phyloP scores from a whole-genome alignment of 2,888 invertebrate species.

The Mechanitis messenoides region DNA sequence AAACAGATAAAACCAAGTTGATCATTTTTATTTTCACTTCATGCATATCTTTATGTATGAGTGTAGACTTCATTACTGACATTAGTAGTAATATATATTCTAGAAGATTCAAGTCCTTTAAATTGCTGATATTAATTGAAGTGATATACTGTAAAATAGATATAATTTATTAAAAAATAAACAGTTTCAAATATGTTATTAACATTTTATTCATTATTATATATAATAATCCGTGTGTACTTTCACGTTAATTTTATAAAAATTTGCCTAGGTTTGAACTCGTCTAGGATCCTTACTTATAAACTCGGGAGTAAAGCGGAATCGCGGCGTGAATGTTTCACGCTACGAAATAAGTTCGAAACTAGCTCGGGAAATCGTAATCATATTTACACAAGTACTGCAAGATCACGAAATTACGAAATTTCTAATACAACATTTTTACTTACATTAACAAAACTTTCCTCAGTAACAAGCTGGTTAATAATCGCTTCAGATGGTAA shows the following conservation, averaged over 20 bases:
- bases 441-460: constrained; percentile 51
- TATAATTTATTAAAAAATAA: constrained; percentile 2
- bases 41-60: constrained; percentile 31
- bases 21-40: constrained; percentile 35
- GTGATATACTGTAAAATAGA: constrained; percentile 43
- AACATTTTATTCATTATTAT: too few relatives aligned
- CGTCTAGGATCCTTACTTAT: too few relatives aligned
- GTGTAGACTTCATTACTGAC: constrained; percentile 37
- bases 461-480: constrained; percentile 44
- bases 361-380: too few relatives aligned
- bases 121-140: constrained; percentile 31
- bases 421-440: neutral
- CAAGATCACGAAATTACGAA: neutral
- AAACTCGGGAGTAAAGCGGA: too few relatives aligned
- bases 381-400: too few relatives aligned
- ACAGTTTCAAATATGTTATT: neutral
- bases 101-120: constrained; percentile 39
- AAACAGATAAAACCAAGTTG: constrained; percentile 38
- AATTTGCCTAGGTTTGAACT: too few relatives aligned
- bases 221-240: too few relatives aligned
- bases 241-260: too few relatives aligned
- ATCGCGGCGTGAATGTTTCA: too few relatives aligned
- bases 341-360: too few relatives aligned
- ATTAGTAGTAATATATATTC: constrained; percentile 44
- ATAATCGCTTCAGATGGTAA: constrained; percentile 42